Percentiles rank a stretch among this genome's conserved stretches.
Conservation (phyloP, 35 echinoderm and acorn worm genomes). For the Apostichopus japonicus region DNA sequence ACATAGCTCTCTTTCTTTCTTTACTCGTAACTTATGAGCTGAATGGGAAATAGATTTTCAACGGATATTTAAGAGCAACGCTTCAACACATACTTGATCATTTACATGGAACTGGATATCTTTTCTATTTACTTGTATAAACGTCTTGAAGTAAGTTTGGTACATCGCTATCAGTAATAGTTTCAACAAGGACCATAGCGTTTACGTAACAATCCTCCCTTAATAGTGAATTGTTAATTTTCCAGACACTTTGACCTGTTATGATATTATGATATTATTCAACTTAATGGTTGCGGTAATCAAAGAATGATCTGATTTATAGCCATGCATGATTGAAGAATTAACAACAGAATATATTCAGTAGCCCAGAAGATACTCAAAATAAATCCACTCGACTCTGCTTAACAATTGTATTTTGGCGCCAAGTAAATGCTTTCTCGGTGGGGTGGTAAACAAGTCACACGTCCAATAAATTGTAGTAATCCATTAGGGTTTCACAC, state of each 20-base stretch:
- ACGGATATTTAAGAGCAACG: constrained; percentile 25
- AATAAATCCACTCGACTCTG: neutral
- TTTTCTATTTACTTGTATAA: neutral
- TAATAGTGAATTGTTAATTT: neutral
- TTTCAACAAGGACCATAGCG: neutral
- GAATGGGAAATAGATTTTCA: neutral
- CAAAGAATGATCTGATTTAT: constrained; percentile 10
- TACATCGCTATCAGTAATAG: neutral
- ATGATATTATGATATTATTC: no score
- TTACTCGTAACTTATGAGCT: neutral
- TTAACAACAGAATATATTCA: neutral
- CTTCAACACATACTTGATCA: constrained; percentile 33
- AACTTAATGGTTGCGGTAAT: neutral
- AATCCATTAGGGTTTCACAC: constrained; percentile 13
- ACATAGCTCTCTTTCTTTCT: constrained; percentile 10
- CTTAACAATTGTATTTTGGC: neutral
- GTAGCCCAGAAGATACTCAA: neutral
- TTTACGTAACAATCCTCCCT: no score
- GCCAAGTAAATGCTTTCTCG: neutral
- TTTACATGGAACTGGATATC: constrained; percentile 1
- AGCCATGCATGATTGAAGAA: neutral
- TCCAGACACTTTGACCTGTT: neutral
- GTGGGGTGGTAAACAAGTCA: constrained; percentile 14
- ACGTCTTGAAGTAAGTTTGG: neutral
- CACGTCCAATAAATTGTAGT: neutral